phyloP scores from a whole-genome alignment of 2,113 vertebrate species.

The Chlamydotis undulata region DNA sequence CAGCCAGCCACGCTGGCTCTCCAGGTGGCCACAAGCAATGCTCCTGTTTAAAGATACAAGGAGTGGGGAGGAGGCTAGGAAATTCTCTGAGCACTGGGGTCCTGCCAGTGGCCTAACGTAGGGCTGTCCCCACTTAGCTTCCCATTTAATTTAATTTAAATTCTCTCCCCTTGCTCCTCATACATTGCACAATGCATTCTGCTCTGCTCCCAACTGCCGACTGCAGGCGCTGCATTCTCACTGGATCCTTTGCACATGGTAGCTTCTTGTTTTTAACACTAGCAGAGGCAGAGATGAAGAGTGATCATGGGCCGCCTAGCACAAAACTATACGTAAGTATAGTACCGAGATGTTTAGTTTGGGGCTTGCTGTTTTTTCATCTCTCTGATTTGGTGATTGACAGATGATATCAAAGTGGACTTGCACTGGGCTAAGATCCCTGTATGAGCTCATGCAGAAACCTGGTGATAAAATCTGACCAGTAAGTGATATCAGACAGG shows the following conservation, averaged over 20 bases:
- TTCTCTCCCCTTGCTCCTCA: not conserved
- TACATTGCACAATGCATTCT: accelerated
- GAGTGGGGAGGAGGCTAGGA: not conserved
- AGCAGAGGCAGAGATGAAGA: not conserved
- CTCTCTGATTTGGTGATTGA: not conserved
- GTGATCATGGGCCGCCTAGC: not conserved
- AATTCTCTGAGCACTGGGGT: not conserved
- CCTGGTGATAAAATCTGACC: not conserved
- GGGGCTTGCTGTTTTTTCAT: not conserved
- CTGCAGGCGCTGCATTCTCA: not conserved
- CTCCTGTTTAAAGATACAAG: not conserved
- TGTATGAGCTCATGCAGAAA: not conserved
- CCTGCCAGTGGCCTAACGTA: accelerated
- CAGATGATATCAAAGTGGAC: not conserved
- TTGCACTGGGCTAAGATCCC: not conserved
- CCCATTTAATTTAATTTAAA: not conserved
- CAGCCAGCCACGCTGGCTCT: not conserved
- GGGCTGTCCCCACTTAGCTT: not conserved
- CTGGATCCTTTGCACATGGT: not conserved
- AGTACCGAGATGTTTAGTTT: not conserved
- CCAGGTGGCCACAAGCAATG: not conserved
- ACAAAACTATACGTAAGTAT: not conserved
- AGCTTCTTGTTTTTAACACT: not conserved
- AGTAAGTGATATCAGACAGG: not conserved
- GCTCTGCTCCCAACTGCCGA: not conserved